These are phyloP conservation scores for Incurvaria masculella DNA, from an alignment of 2,888 invertebrate genomes.

Conservation along the genomic window DNA sequence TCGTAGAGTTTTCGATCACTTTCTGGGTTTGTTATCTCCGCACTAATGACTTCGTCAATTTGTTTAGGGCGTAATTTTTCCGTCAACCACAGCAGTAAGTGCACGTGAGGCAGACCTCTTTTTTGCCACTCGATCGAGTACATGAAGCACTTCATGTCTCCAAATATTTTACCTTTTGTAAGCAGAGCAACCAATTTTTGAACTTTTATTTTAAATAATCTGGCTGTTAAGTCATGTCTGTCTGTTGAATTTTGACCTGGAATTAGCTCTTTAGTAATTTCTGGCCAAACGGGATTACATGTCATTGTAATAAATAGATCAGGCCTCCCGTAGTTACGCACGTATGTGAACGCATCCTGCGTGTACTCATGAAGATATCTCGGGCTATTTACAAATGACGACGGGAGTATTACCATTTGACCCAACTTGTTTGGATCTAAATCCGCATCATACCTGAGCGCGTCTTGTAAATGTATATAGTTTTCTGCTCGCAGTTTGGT, in stretches of 20 bases:
- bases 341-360: conserved; percentile 23
- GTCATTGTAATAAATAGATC: conserved; percentile 18
- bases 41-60: conserved; percentile 25
- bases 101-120: conserved; percentile 11
- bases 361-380: conserved; percentile 20
- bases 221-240: conserved; percentile 22
- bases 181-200: conserved; percentile 17
- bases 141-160: conserved; percentile 17
- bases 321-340: conserved; percentile 22
- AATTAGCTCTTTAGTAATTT: conserved; percentile 18
- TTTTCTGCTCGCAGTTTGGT: conserved; percentile 22
- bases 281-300: conserved; percentile 20
- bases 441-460: conserved; percentile 12
- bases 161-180: conserved; percentile 18
- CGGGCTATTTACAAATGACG: conserved; percentile 19
- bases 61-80: conserved; percentile 21
- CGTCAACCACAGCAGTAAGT: conserved; percentile 21
- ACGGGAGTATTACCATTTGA: conserved; percentile 21
- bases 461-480: conserved; percentile 21
- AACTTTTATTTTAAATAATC: conserved; percentile 20
- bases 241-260: conserved; percentile 16
- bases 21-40: conserved; percentile 25
- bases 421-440: conserved; percentile 21
- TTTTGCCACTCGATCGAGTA: conserved; percentile 17
- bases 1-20: conserved; percentile 20